Percentiles rank a stretch among this genome's conserved stretches.
phyloP scores from a whole-genome alignment of 2,797 vertebrate genomes.

The Cynodonichthys magdalenae region DNA sequence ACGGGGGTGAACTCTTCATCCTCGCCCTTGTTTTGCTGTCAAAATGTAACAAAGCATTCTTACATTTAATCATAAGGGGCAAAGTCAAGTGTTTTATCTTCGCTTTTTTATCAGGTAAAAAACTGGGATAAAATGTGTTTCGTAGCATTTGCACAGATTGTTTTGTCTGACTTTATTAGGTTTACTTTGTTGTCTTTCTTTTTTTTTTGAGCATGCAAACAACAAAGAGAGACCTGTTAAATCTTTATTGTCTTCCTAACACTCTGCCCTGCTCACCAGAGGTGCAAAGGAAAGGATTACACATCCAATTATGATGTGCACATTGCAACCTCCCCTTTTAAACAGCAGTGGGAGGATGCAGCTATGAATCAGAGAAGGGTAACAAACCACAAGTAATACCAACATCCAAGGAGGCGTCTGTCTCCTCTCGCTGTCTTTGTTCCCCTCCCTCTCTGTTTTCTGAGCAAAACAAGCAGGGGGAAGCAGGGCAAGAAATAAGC shows the following conservation, averaged over 20 bases:
- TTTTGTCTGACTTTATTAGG: background rate
- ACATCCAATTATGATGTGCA: constrained; percentile 63
- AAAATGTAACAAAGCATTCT: constrained; percentile 33
- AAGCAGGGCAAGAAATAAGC: constrained; percentile 71
- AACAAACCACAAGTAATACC: constrained; percentile 56
- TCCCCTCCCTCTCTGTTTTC: constrained; percentile 22
- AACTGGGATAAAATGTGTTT: background rate
- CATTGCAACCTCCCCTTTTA: constrained; percentile 50
- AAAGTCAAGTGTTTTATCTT: constrained; percentile 26
- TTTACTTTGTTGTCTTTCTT: background rate
- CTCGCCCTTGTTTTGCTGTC: constrained; percentile 37
- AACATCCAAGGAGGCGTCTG: constrained; percentile 38
- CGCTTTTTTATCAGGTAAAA: constrained; percentile 23
- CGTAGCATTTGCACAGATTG: background rate
- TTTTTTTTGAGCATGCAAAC: constrained; percentile 23
- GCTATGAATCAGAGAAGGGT: constrained; percentile 53
- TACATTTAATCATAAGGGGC: constrained; percentile 26
- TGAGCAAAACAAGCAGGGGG: constrained; percentile 62
- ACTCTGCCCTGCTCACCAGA: constrained; percentile 60
- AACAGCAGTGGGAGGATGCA: constrained; percentile 56
- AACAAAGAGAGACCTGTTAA: constrained; percentile 13
- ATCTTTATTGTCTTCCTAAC: constrained; percentile 65
- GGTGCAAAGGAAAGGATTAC: constrained; percentile 68
- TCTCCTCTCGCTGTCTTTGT: constrained; percentile 19
- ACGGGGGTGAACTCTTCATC: constrained; percentile 44